Base-by-base conservation (phyloP, 1,140 invertebrate species). In the Drosophila persimilis region DNA sequence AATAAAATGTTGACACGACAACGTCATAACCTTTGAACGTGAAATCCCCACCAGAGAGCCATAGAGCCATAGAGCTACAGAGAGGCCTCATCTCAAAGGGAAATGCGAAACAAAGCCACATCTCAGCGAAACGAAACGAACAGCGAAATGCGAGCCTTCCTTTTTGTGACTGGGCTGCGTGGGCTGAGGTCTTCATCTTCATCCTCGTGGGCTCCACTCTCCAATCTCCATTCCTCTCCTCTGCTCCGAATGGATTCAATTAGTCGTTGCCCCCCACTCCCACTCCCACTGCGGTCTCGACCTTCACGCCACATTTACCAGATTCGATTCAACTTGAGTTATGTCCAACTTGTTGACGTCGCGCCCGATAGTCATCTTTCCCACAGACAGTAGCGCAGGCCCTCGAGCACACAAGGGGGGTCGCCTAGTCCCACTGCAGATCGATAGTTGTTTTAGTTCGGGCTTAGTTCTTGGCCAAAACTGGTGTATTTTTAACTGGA, bases 1-100 rank as follows among this genome's bases (percentile, higher is more conserved):
- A 90, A 90, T 89, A 77, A 79, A 90, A 90, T 77, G 89, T 84
- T 90, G 89, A 90, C 89, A 90, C 85, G 89, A 90, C 89, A 77
- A 89, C 89, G 89, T 90, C 89, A 90, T 90, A 90, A 90, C 89
- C 89, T 90, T 90, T 90, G 89, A 90, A 90, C 89, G 85, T 89
- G 78, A 90, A 90, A 84, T 72, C 59, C 57, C 44, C 13, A 39
- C 35, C 35, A 39, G 35, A 39, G 35, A 31, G 29, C 29, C 24
- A 29, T 6, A 29, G 29, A 29, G 26, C 26, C 26, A n/a, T n/a
- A n/a, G n/a, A n/a, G 24, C 71, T 41, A 22, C 29, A 71, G 46
- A 53, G 22, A 35, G n/a, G n/a, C 64, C 31, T 29, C 29, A 8
- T 29, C 29, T 29, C 29, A 29, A 29, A 54, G 9, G 45, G 51